Base-by-base conservation (phyloP, 2,113 vertebrate species). In the Chaetops frenatus region DNA sequence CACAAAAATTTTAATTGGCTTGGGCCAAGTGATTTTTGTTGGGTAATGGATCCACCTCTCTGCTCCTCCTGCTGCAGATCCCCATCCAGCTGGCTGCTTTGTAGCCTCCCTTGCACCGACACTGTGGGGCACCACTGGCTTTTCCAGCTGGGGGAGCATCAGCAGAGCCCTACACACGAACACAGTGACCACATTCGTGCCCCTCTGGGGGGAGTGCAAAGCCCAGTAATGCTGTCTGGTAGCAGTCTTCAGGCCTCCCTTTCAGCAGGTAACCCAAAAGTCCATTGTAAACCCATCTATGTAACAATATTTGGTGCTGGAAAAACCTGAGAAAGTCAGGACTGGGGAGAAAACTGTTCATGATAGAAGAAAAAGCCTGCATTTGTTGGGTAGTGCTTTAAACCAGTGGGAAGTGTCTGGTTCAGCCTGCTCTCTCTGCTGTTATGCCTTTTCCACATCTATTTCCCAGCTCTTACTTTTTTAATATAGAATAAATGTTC, bases 351-450 rank as follows among this genome's bases (percentile, higher is more conserved):
- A 81, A 56, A 62, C 42, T 77, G 28, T 57, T 83, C 18, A 4
- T 12, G 12, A 40, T 18, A 35, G 40, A 67, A 64, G 28, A 38
- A 79, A 66, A 72, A 81, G 25, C 5, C 21, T 65, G 23, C 14
- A 13, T 73, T 92, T 96, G 15, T 64, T 83, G 36, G 38, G n/a
- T 29, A 60, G 45, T 60, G 19, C 38, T 85, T 91, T 85, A 66
- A 45, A 40, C 27, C 36, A 62, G 45, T 1, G 0, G 0, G 0
- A 69, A 36, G 15, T 31, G 10, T 23, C 48, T 79, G 60, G 28
- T 93, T 92, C 70, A 72, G 3, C 25, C 48, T 74, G 53, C 27
- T 76, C 15, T 86, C 31, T 51, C 31, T 14, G 31, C 51, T 1
- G 1, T 40, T 45, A 17, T 15, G 6, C 64, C 33, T 77, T 66